A percentile compares a stretch with the other conserved stretches of the same genome.
phyloP scores from a whole-genome alignment of 2,888 invertebrate genomes.

The Oscheius sp. region DNA sequence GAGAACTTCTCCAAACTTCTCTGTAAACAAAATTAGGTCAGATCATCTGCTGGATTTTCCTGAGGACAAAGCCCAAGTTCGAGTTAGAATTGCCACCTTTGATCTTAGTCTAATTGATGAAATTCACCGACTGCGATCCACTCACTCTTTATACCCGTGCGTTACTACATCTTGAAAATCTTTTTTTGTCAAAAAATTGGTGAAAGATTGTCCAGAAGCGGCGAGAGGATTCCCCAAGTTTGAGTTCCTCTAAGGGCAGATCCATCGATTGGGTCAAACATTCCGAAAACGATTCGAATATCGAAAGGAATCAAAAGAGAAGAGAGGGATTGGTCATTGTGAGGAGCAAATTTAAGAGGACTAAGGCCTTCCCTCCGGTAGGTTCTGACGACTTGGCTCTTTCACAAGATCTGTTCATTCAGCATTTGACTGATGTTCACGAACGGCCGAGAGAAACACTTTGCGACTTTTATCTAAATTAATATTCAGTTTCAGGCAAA shows the following conservation, averaged over 20 bases:
- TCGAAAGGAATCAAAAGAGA: constrained; percentile 8
- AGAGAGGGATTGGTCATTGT: not conserved
- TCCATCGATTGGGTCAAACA: constrained; percentile 20
- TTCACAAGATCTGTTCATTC: constrained; percentile 44
- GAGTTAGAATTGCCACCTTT: constrained; percentile 46
- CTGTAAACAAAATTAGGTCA: constrained; percentile 25
- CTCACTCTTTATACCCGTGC: constrained; percentile 34
- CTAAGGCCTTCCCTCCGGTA: constrained; percentile 48
- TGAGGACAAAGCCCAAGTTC: constrained; percentile 43
- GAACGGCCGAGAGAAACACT: constrained; percentile 30
- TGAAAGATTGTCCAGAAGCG: constrained; percentile 33
- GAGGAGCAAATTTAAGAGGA: constrained; percentile 34
- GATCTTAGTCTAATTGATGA: constrained; percentile 53
- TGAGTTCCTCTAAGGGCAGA: constrained; percentile 34
- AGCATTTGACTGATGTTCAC: constrained; percentile 38
- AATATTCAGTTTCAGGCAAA: no score
- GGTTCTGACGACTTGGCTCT: constrained; percentile 35
- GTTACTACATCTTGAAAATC: not conserved
- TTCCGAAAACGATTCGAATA: constrained; percentile 39
- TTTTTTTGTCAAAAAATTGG: constrained; percentile 10
- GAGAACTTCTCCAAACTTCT: constrained; percentile 37
- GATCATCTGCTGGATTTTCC: constrained; percentile 35
- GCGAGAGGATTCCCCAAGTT: constrained; percentile 31
- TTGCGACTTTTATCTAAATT: no score
- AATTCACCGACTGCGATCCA: constrained; percentile 47